Evolutionary conservation across 2,113 vertebrate genomes (phyloP), one percentile per base, ranked within the genome.

Genomic region (Amphiprion ocellaris): DNA sequence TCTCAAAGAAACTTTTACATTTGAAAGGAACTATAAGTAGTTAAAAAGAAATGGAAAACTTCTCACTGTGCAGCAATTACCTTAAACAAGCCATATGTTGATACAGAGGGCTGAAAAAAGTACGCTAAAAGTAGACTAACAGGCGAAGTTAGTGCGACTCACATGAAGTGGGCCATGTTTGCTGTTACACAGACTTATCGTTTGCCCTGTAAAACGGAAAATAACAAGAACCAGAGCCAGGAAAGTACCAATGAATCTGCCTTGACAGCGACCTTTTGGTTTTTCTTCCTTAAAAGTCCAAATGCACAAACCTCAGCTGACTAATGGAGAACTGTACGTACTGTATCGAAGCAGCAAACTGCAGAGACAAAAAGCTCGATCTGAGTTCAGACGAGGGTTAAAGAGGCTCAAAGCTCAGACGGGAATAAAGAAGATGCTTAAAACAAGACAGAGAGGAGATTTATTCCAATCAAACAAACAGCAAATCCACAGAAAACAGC

Each of bases 101-200:
- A 14, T 56, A 30, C 33, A 28, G 10, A 1, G 0, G 9, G 21
- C 49, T 54, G 52, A 58, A n/a, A 17, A 10, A 77, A 52, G 62
- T 16, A 28, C 21, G 26, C 63, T 87, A 17, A 10, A 77, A 52
- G 62, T 16, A 28, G n/a, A 30, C 63, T 88, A 90, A 89, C 7
- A 68, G 52, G 75, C 14, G 69, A 82, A 81, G 80, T 89, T 81
- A 75, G 47, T 72, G 37, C 55, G 46, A 69, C 28, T n/a, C 1
- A 64, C 16, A 52, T 3, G 17, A 90, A 88, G 30, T 86, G 49
- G 89, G 84, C 83, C 82, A 89, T 1, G 49, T 64, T 50, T 74
- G 67, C 77, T 76, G 26, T 56, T 74, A 49, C 0, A 28, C 26
- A n/a, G 41, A 15, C 21, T 75, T 19, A 53, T 24, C 33, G 49